A percentile compares a stretch with the other conserved stretches of the same genome.
These are phyloP conservation scores for Pegoplata infirma DNA, from an alignment of 2,888 invertebrate genomes.

Conservation along the genomic window DNA sequence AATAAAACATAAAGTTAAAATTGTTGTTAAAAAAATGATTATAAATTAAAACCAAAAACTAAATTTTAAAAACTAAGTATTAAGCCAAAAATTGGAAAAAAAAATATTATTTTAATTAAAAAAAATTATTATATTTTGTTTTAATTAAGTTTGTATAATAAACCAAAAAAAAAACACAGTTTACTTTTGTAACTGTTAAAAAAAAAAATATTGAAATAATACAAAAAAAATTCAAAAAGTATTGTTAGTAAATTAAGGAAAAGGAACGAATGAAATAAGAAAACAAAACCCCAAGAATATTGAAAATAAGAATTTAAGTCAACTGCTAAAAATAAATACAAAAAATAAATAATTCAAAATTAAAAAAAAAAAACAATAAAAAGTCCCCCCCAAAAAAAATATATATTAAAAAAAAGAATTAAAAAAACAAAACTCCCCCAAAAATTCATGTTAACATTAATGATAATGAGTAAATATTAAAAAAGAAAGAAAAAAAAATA, in stretches of 20 bases:
- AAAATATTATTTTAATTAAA: constrained; percentile 34
- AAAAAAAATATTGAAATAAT: constrained; percentile 63
- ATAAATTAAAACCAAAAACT: constrained; percentile 48
- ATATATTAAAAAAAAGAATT: constrained; percentile 28
- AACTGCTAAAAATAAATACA: constrained; percentile 57
- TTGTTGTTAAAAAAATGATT: constrained; percentile 67
- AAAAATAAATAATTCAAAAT: neutral
- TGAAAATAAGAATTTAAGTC: constrained; percentile 23
- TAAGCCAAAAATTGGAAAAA: constrained; percentile 10
- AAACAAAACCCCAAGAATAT: constrained; percentile 68
- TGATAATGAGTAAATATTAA: constrained; percentile 36
- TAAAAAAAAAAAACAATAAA: constrained; percentile 46
- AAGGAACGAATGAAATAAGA: constrained; percentile 1
- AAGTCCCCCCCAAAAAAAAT: neutral
- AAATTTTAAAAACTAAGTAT: constrained; percentile 25
- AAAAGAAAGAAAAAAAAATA: constrained; percentile 66
- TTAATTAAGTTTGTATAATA: constrained; percentile 38
- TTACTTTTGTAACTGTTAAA: constrained; percentile 50
- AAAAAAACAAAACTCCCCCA: constrained; percentile 13
- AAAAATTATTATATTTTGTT: constrained; percentile 18
- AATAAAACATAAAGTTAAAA: constrained; percentile 66
- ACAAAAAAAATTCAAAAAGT: constrained; percentile 55
- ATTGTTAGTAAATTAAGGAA: constrained; percentile 48
- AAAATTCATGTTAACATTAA: constrained; percentile 61
- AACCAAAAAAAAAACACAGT: constrained; percentile 23